Conservation (phyloP, 2,797 vertebrate genomes). For the Monodelphis domestica region DNA sequence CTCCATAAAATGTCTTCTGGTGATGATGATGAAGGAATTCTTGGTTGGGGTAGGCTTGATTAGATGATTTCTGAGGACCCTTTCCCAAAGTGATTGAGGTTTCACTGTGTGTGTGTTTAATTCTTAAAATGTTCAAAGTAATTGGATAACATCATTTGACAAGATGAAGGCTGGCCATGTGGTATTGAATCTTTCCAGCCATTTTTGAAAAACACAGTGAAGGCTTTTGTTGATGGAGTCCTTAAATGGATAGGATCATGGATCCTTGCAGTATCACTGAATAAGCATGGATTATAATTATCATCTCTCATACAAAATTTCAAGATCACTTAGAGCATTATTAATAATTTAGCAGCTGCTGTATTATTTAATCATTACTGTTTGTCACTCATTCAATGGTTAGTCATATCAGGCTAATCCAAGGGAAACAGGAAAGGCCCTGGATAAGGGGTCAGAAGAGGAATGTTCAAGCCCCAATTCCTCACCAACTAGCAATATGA, state of each 20-base stretch:
- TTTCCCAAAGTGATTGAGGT: not conserved
- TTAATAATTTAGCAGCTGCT: not conserved
- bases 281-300: not conserved
- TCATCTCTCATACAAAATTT: not conserved
- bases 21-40: too few relatives aligned
- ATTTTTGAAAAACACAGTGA: too few relatives aligned
- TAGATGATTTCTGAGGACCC: too few relatives aligned
- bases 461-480: too few relatives aligned
- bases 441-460: not conserved
- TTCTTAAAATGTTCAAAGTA: not conserved
- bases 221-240: not conserved
- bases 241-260: not conserved
- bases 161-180: not conserved
- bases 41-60: too few relatives aligned
- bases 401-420: not conserved
- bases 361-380: not conserved
- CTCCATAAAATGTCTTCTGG: too few relatives aligned
- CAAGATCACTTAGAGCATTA: not conserved
- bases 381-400: not conserved
- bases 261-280: not conserved
- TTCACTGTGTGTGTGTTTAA: not conserved
- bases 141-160: not conserved
- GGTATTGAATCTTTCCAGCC: not conserved
- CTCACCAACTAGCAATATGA: not conserved
- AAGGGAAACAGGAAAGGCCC: not conserved